Base-by-base conservation (phyloP, 64 coral and sea anemone genomes). In the Pachyseris speciosa region DNA sequence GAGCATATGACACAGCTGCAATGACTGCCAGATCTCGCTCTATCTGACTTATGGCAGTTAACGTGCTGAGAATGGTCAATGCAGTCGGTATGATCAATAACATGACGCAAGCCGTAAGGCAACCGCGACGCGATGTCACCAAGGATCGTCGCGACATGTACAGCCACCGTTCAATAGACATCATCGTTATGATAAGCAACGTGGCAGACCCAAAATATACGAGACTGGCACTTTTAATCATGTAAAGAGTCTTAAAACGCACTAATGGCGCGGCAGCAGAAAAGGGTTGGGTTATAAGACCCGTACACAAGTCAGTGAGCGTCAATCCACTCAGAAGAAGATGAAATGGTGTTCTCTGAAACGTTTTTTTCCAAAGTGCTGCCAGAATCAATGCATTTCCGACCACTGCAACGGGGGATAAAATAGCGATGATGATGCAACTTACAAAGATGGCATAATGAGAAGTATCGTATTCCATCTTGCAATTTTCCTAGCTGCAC, bases 121-220 rank as follows among this genome's bases (percentile, higher is more conserved):
- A 61, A 9, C 19, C 31, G 10, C 33, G 77, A 7, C 53, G 22
- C 0, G 31, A 37, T 63, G 53, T 81, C 20, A 40, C 9, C 33
- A 60, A 60, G 19, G 53, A 81, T 58, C 53, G 51, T 15, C 53
- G 32, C 15, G 32, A 38, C 77, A 81, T 81, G 19, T 81, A 22
- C 77, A 41, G 33, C 77, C 77, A 81, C 37, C 77, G 77, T 81
- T 81, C 77, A 61, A 81, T 3, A 22, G 77, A 81, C 53, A 81
- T 39, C 0, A 81, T 2, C 25, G 77, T 41, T 25, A 71, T 40
- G 22, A 71, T 5, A 39, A 71, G 67, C 8, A 22, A 8, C 6
- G 19, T 32, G 1, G 22, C 4, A 19, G 52, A 5, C 0, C 6
- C 19, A 1, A 64, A 26, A 33, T 37, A 81, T 37, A 9, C 8